phyloP scores from a whole-genome alignment of 1,140 invertebrate genomes.

The Panulirus ornatus region DNA sequence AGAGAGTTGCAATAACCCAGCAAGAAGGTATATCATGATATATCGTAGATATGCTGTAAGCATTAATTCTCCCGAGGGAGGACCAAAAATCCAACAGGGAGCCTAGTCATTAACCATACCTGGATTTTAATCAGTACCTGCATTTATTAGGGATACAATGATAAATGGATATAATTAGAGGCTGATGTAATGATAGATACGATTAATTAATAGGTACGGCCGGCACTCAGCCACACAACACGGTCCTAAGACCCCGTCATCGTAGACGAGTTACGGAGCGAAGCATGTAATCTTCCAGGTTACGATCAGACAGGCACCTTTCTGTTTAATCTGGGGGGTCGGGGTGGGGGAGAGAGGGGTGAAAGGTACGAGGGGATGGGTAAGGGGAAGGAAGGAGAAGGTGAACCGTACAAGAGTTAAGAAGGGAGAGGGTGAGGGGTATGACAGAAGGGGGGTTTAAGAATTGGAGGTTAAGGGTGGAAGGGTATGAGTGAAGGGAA shows the following conservation, averaged over 20 bases:
- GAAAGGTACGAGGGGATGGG: neutral
- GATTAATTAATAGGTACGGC: neutral
- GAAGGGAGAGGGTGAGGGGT: neutral
- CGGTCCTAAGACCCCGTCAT: neutral
- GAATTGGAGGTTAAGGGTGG: neutral
- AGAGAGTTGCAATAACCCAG: too few relatives aligned
- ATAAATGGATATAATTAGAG: neutral
- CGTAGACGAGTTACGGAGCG: neutral
- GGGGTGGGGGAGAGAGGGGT: neutral
- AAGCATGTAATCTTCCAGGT: neutral
- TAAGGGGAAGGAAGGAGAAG: neutral
- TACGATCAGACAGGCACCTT: too few relatives aligned
- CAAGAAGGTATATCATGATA: too few relatives aligned
- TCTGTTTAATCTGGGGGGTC: too few relatives aligned
- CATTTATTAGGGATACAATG: neutral
- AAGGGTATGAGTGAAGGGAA: neutral
- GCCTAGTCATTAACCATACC: neutral
- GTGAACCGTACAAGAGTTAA: neutral
- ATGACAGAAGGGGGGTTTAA: neutral
- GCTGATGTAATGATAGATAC: neutral
- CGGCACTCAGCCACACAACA: neutral
- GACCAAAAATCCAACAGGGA: neutral
- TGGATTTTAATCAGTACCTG: neutral
- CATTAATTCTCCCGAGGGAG: too few relatives aligned
- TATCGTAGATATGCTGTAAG: too few relatives aligned